Evolutionary conservation across 2,797 vertebrate genomes (phyloP), one percentile per base, ranked within the genome.

Genomic region (Protonibea diacanthus): DNA sequence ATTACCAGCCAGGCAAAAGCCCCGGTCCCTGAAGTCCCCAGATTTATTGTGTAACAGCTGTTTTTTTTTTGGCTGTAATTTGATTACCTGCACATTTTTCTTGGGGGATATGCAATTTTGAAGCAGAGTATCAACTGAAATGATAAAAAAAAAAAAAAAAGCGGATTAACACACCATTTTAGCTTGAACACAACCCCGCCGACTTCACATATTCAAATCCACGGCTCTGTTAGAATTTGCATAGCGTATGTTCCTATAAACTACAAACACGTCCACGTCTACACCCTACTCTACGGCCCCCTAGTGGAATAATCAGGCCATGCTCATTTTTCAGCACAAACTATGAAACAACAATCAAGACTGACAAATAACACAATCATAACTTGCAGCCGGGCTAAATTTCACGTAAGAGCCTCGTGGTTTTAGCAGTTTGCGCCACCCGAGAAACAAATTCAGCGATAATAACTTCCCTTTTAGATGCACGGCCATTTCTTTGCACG

Each of bases 91-190:
- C n/a, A 21, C 17, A 44, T 78, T 18, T 56, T 4, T 44, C n/a
- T 48, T 25, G 2, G 13, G 13, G 25, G 17, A 49, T 27, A 13
- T 65, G 18, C 20, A 29, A 8, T 44, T 52, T 49, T 44, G 5
- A 72, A 44, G 48, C 42, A 27, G 17, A 57, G 53, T 12, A n/a
- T 71, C 20, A 49, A 20, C 17, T n/a, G 45, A 51, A 52, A 49
- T 18, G 70, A 62, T 63, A 45, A 70, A 25, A 45, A 23, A 63
- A 77, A 51, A 70, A 27, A 45, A 25, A 63, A 77, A 61, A 71
- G 45, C 55, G 48, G 71, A 33, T 38, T 20, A 57, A 17, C 23
- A 4, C n/a, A 3, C 2, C 8, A 9, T 63, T 68, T 68, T 23
- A 56, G 49, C 40, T 47, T 14, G 2, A 27, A 64, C 33, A 15